These are phyloP conservation scores for Marmota monax DNA, from an alignment of 2,113 vertebrate genomes.

Conservation along the genomic window DNA sequence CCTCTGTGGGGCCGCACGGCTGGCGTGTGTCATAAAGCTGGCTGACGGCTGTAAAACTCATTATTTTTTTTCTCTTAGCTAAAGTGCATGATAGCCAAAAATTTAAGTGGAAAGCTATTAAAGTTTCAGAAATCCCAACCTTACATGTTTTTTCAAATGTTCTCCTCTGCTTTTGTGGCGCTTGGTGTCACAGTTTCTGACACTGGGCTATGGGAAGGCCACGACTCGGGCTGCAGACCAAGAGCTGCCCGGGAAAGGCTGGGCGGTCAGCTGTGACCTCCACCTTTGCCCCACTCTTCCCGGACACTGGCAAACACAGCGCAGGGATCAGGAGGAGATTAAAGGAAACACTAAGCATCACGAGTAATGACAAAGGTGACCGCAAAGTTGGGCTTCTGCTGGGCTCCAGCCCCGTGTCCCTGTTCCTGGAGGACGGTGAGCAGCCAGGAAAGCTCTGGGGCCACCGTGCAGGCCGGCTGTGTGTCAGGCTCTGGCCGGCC, in stretches of 20 bases:
- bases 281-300: slow-evolving; percentile 66
- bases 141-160: slow-evolving; percentile 82
- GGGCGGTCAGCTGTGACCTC: too few relatives aligned
- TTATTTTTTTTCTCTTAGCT: slow-evolving; percentile 88
- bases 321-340: slow-evolving; percentile 14
- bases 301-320: slow-evolving; percentile 61
- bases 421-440: too few relatives aligned
- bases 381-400: not conserved
- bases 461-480: too few relatives aligned
- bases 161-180: slow-evolving; percentile 80
- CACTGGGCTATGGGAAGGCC: slow-evolving; percentile 72
- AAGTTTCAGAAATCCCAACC: slow-evolving; percentile 88
- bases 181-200: slow-evolving; percentile 82
- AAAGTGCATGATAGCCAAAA: slow-evolving; percentile 87
- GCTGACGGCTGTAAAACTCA: slow-evolving; percentile 89
- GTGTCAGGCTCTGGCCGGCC: not conserved
- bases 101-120: slow-evolving; percentile 90
- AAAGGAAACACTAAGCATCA: not conserved
- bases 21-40: slow-evolving; percentile 87
- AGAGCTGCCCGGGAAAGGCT: not conserved
- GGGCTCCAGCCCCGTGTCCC: not conserved
- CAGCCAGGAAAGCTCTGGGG: too few relatives aligned
- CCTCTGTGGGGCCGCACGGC: slow-evolving; percentile 83
- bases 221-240: slow-evolving; percentile 65
- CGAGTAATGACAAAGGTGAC: not conserved